Base-by-base conservation (phyloP, 2,113 vertebrate species). In the Agapornis roseicollis region DNA sequence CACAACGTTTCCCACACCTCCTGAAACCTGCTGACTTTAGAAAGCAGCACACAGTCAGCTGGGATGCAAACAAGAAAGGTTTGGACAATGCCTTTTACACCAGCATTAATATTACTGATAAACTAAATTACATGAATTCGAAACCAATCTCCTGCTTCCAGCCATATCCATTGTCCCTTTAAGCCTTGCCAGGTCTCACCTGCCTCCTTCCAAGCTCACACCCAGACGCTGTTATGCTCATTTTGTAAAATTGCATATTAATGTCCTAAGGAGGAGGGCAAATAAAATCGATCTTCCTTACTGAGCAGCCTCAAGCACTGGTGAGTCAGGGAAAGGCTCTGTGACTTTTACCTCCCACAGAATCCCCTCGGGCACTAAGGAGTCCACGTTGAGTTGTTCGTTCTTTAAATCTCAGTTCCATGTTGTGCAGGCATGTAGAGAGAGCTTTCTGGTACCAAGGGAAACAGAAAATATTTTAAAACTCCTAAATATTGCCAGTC, bases 251-350 rank as follows among this genome's bases (percentile, higher is more conserved):
- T 1, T 61, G 44, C 49, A 44, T 87, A 52, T 82, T 37, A 83
- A 80, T 94, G 77, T 52, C 69, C 46, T 64, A 63, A 81, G 76
- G 80, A 96, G 71, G 13, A 88, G 55, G 90, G 50, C 39, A 97
- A 94, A 95, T 85, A 81, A 78, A 92, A 94, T 95, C 28, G 0
- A 95, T 89, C 86, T 81, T 64, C 52, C 50, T 79, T 8, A 8
- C 93, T 94, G 91, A 89, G 93, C 69, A 94, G 95, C 93, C 84
- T 94, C 73, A 33, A 87, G 91, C 86, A n/a, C 61, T 56, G 70
- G 86, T 81, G 85, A 88, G 87, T 24, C 85, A 90, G 80, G 80
- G 49, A 61, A 93, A 90, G 56, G 2, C 41, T 88, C 46, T 63
- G 56, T 86, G 86, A 23, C 69, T 94, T 90, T 27, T 61, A 49